Percentiles rank a stretch among this genome's conserved stretches.
phyloP scores from a whole-genome alignment of 2,113 vertebrate species.

The Dasyurus viverrinus region DNA sequence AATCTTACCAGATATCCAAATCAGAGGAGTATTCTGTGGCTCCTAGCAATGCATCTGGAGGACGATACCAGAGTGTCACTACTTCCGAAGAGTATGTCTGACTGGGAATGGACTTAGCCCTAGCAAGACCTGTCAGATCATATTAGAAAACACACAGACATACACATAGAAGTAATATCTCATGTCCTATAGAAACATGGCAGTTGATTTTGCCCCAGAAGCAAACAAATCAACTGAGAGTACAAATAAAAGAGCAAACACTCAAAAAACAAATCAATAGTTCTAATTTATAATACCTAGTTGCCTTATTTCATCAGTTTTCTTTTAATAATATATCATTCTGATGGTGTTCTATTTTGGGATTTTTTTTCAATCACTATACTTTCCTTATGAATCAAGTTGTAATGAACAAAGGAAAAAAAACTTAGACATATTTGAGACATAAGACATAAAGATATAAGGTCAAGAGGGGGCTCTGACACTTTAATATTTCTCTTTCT shows the following conservation, averaged over 20 bases:
- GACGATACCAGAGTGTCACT: slow-evolving; percentile 92
- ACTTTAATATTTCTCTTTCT: neutral
- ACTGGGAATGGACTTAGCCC: slow-evolving; percentile 91
- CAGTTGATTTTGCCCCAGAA: neutral
- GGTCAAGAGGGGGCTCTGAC: neutral
- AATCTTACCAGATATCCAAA: slow-evolving; percentile 91
- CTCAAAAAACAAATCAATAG: neutral
- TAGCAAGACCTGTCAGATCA: slow-evolving; percentile 87
- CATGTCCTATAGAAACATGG: neutral
- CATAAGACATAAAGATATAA: neutral
- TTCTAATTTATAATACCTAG: neutral
- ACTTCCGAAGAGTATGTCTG: slow-evolving; percentile 93
- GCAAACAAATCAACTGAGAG: neutral
- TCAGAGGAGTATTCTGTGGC: slow-evolving; percentile 93
- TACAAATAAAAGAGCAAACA: neutral
- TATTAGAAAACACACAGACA: neutral
- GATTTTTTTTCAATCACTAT: neutral
- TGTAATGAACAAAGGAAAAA: neutral
- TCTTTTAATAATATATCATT: neutral
- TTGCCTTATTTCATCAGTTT: neutral
- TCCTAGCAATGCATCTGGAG: slow-evolving; percentile 92
- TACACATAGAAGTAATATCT: neutral
- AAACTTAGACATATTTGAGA: neutral
- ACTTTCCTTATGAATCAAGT: neutral
- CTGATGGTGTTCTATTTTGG: neutral